Evolutionary conservation across 2,888 invertebrate genomes (phyloP).

Genomic region (Choreutis nemorana): DNA sequence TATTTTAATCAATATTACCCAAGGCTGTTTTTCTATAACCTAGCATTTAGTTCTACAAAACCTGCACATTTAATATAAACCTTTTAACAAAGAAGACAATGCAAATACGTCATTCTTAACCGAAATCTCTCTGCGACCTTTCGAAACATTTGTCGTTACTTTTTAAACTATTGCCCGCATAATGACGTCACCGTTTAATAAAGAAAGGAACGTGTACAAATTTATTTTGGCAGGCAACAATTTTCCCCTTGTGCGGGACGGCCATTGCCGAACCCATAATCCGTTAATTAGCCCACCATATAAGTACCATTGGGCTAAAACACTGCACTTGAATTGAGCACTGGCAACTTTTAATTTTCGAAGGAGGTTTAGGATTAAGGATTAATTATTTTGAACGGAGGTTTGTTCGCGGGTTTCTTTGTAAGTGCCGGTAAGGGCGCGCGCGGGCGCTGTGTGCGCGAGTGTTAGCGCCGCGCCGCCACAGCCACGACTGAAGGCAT

Average conservation of each 20-base stretch:
- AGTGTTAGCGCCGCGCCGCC: conserved; percentile 57
- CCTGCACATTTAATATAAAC: no score
- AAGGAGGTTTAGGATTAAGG: conserved; percentile 5
- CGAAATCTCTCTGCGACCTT: no score
- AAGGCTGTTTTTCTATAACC: no score
- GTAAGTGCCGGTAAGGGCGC: conserved; percentile 17
- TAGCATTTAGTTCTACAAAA: no score
- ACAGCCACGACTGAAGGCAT: conserved; percentile 59
- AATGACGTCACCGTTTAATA: conserved; percentile 61
- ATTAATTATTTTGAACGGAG: conserved; percentile 16
- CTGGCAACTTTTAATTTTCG: conserved; percentile 11
- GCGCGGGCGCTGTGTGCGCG: conserved; percentile 46
- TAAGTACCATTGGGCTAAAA: conserved; percentile 17
- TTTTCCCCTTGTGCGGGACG: conserved; percentile 34
- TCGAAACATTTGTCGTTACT: no score
- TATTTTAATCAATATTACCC: no score
- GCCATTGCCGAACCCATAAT: conserved; percentile 45
- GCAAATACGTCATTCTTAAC: no score
- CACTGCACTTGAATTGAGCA: conserved; percentile 23
- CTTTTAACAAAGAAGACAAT: no score
- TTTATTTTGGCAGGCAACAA: conserved; percentile 41
- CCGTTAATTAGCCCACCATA: conserved; percentile 43
- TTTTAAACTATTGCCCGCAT: no score
- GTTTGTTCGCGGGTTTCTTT: conserved; percentile 10
- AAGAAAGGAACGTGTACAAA: conserved; percentile 41